phyloP scores from a whole-genome alignment of 2,113 vertebrate species.

The Bungarus multicinctus region DNA sequence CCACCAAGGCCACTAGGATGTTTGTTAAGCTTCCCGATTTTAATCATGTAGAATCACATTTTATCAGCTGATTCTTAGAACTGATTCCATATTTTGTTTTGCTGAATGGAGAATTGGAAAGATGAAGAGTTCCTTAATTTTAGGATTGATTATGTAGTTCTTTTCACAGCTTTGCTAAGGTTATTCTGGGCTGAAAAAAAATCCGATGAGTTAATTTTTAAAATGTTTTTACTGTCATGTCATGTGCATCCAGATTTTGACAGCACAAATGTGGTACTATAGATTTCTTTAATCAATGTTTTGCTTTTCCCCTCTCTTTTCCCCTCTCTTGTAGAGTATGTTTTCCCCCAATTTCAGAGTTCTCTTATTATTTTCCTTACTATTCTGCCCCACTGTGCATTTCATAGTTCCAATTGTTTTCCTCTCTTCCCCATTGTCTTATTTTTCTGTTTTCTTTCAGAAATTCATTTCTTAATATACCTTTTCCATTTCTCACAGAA shows the following conservation, averaged over 20 bases:
- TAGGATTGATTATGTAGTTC: background rate
- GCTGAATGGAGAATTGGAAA: background rate
- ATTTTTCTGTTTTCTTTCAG: background rate
- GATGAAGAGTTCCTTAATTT: background rate
- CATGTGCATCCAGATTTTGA: background rate
- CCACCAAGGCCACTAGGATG: too few relatives aligned
- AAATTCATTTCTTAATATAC: background rate
- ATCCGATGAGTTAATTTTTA: background rate
- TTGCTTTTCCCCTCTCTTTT: background rate
- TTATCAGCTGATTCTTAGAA: background rate
- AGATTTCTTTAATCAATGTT: background rate
- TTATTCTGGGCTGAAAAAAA: background rate
- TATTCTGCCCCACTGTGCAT: background rate
- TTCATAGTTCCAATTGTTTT: background rate
- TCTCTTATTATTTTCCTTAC: background rate
- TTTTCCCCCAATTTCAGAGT: background rate
- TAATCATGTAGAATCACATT: background rate
- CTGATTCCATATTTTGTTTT: background rate
- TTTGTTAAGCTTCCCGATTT: background rate
- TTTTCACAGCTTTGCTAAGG: background rate
- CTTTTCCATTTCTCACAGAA: background rate
- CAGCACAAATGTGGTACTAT: background rate
- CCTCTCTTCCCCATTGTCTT: background rate
- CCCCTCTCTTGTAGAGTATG: background rate
- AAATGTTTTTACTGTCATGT: background rate